These are phyloP conservation scores for Hydrocynus forskahlii DNA, from an alignment of 2,797 vertebrate genomes.

Conservation along the genomic window DNA sequence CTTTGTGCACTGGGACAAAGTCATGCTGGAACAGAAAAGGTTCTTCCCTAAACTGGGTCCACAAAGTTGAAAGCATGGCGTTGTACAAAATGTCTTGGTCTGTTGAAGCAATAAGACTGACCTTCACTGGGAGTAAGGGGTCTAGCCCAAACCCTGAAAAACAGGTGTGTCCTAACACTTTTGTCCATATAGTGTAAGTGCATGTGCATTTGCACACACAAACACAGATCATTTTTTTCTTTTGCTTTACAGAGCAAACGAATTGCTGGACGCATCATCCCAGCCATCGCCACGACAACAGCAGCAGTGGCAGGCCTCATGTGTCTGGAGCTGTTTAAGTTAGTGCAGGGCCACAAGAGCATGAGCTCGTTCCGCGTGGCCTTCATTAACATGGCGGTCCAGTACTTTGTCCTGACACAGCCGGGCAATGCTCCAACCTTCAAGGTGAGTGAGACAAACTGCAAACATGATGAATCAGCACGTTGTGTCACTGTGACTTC, in stretches of 20 bases:
- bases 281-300: slow-evolving; percentile 88
- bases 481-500: too few relatives aligned
- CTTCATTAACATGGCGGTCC: slow-evolving; percentile 74
- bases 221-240: background rate
- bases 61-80: too few relatives aligned
- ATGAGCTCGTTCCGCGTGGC: slow-evolving; percentile 75
- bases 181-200: too few relatives aligned
- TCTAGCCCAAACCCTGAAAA: too few relatives aligned
- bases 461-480: too few relatives aligned
- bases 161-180: too few relatives aligned
- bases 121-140: too few relatives aligned
- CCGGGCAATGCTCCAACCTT: slow-evolving; percentile 65
- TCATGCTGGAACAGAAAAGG: too few relatives aligned
- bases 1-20: too few relatives aligned
- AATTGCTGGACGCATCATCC: slow-evolving; percentile 84
- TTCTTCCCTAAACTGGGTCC: too few relatives aligned
- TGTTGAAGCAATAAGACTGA: too few relatives aligned
- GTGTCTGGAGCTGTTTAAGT: slow-evolving; percentile 88
- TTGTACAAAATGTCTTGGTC: too few relatives aligned
- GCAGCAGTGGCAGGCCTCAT: slow-evolving; percentile 85
- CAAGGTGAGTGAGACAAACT: slow-evolving; percentile 78
- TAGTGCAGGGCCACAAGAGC: slow-evolving; percentile 74
- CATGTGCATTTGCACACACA: background rate
- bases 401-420: slow-evolving; percentile 64
- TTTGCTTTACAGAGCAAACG: slow-evolving; percentile 80